Evolutionary conservation across 2,797 vertebrate species (phyloP), one percentile per base, ranked within the genome.

Genomic region (Xyrichtys novacula): DNA sequence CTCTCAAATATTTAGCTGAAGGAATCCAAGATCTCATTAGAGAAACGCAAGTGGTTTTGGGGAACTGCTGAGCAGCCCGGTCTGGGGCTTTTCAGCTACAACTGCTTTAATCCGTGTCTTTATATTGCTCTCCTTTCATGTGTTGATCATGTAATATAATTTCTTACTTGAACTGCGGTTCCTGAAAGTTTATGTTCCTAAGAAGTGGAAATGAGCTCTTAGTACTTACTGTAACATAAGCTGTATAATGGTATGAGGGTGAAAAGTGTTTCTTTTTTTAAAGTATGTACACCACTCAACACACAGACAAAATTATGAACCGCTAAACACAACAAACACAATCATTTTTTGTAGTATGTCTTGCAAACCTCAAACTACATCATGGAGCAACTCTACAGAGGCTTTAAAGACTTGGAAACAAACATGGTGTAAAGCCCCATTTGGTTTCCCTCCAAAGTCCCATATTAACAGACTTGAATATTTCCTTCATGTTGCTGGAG

Each of bases 21-120:
- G 72, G 76, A 88, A 89, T 89, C 88, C 88, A 79, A 87, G 89
- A 84, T 91, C 84, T 88, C 78, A 83, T 92, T 91, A 89, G 75
- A 42, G 76, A 71, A 88, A 83, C 26, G 25, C 53, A 52, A 85
- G 88, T 56, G 76, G 85, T 90, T 93, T 74, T 12, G 31, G 32
- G 71, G 74, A 82, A 77, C 56, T 71, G 80, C 82, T 76, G 65
- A 85, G 73, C 57, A 60, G 61, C 62, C 48, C 50, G 16, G 63
- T 77, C 78, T 74, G 65, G 68, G 81, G 65, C 72, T 88, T 87
- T 89, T 77, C 64, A 62, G 43, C 64, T 47, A 56, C 34, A 74
- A 57, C 40, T 11, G 50, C 84, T 72, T 73, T 44, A 59, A 40
- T 57, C 25, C 25, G n/a, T 48, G 8, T 48, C 46, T 48, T 48